These are phyloP conservation scores for Sorex araneus DNA, from an alignment of 2,113 vertebrate genomes.

Conservation along the genomic window DNA sequence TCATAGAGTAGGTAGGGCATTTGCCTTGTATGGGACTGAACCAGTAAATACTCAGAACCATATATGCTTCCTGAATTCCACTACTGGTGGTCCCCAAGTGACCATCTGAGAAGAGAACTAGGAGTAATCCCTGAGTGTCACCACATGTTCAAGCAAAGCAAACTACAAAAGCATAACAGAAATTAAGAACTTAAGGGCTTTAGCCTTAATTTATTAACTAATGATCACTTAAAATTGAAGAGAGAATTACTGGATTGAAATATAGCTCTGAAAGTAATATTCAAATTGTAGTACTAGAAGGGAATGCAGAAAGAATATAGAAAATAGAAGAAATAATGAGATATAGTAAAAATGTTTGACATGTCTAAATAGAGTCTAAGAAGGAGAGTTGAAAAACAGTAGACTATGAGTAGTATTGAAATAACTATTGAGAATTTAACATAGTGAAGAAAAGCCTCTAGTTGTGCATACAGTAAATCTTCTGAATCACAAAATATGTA, in stretches of 20 bases:
- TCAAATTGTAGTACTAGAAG: not conserved
- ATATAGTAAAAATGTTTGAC: not conserved
- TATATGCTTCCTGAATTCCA: no score
- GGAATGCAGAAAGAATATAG: not conserved
- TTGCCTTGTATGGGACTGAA: no score
- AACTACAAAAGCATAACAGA: not conserved
- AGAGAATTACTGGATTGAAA: not conserved
- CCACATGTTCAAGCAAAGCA: no score
- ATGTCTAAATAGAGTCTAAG: not conserved
- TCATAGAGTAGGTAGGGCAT: no score
- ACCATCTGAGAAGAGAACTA: no score
- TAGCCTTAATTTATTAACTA: not conserved
- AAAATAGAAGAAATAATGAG: not conserved
- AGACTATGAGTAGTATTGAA: not conserved
- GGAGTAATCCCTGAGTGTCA: no score
- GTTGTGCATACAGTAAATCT: slow-evolving; percentile 6
- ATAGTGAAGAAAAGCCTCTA: slow-evolving; percentile 8
- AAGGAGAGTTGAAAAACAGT: not conserved
- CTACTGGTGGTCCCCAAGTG: no score
- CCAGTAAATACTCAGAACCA: no score
- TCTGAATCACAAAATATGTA: not conserved
- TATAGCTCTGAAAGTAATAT: not conserved
- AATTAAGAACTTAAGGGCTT: slow-evolving; percentile 5
- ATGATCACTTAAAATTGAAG: not conserved
- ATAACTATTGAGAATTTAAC: slow-evolving; percentile 39